Evolutionary conservation across 1,140 invertebrate genomes (phyloP).

Genomic region (Nymphalis io): DNA sequence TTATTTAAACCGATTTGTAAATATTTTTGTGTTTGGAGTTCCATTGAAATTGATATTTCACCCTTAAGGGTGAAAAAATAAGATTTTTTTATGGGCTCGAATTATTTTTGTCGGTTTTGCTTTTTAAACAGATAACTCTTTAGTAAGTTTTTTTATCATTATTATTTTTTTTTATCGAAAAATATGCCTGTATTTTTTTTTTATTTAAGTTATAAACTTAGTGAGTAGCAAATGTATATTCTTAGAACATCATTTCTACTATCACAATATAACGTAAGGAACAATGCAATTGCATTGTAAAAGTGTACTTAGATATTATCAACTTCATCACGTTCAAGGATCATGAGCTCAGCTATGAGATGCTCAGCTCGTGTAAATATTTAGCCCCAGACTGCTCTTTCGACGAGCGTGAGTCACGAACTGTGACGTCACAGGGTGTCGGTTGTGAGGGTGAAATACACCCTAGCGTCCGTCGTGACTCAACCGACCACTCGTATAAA

Average conservation of each 20-base stretch:
- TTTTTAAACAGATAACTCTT: no score
- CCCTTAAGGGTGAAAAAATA: no score
- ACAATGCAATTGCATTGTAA: neutral
- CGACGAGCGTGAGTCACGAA: slow-evolving; percentile 30
- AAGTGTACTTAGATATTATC: slow-evolving; percentile 9
- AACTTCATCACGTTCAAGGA: slow-evolving; percentile 10
- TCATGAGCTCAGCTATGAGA: slow-evolving; percentile 9
- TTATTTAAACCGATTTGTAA: no score
- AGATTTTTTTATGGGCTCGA: no score
- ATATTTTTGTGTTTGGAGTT: no score
- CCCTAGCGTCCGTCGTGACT: slow-evolving; percentile 26
- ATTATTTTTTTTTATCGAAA: no score
- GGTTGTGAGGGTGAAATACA: slow-evolving; percentile 18
- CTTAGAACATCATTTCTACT: neutral
- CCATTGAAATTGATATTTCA: no score
- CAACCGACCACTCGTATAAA: slow-evolving; percentile 26
- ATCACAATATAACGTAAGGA: neutral
- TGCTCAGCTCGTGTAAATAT: slow-evolving; percentile 15
- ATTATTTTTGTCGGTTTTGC: no score
- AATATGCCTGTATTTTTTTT: no score
- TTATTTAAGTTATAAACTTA: no score
- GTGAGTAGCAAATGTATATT: no score
- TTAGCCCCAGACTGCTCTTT: slow-evolving; percentile 34
- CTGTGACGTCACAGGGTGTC: slow-evolving; percentile 35
- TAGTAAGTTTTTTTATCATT: no score